Percentiles rank a stretch among this genome's conserved stretches.
Evolutionary conservation across 2,797 vertebrate genomes (phyloP).

Genomic region (Kryptolebias ocellatus): DNA sequence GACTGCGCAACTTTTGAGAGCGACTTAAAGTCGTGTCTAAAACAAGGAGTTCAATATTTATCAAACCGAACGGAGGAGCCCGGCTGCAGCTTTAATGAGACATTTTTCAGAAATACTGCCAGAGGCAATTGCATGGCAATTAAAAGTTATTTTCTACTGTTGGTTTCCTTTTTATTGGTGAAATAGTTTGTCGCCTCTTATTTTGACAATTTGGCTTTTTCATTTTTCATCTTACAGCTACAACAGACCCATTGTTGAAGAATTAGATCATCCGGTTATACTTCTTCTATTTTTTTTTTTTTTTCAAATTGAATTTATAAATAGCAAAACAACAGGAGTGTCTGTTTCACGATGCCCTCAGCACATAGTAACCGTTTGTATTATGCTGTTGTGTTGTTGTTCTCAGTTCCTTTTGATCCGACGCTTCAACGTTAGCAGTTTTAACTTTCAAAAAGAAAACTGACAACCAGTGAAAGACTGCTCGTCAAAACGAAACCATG

Average conservation of each 20-base stretch:
- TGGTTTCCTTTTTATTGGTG: slow-evolving; percentile 20
- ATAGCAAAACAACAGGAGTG: slow-evolving; percentile 8
- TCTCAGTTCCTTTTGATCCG: slow-evolving; percentile 43
- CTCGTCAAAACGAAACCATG: not conserved
- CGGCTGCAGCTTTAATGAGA: slow-evolving; percentile 59
- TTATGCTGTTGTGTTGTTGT: slow-evolving; percentile 42
- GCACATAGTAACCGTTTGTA: slow-evolving; percentile 27
- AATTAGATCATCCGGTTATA: slow-evolving; percentile 6
- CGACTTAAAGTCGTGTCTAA: slow-evolving; percentile 58
- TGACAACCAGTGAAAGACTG: slow-evolving; percentile 8
- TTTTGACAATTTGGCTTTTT: not conserved
- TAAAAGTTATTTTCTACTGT: slow-evolving; percentile 32
- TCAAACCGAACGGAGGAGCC: slow-evolving; percentile 45
- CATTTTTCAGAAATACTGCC: slow-evolving; percentile 23
- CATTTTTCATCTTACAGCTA: slow-evolving; percentile 3
- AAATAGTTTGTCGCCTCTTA: slow-evolving; percentile 4
- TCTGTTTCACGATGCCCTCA: slow-evolving; percentile 28
- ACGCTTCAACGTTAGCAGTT: slow-evolving; percentile 13
- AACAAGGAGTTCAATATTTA: slow-evolving; percentile 69
- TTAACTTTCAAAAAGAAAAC: slow-evolving; percentile 12
- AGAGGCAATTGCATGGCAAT: slow-evolving; percentile 28
- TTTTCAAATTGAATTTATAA: slow-evolving; percentile 3
- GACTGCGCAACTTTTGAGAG: slow-evolving; percentile 36
- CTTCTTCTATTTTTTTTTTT: not conserved
- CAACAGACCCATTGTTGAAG: slow-evolving; percentile 15